Percentiles rank a stretch among this genome's conserved stretches.
These are phyloP conservation scores for Cancer borealis DNA, from an alignment of 2,888 invertebrate species.

Conservation along the genomic window DNA sequence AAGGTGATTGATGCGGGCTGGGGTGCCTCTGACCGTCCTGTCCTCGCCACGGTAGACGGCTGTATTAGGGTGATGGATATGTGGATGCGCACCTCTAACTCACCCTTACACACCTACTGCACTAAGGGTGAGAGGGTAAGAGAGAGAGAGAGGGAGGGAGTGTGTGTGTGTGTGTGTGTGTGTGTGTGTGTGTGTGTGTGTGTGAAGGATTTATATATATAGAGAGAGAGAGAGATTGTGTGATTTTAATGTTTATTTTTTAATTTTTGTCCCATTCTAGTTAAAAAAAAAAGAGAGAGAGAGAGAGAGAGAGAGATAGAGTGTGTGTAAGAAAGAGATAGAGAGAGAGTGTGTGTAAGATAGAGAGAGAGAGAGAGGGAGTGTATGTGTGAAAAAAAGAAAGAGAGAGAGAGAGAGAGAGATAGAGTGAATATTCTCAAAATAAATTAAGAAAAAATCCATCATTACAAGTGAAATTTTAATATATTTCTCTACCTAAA, in stretches of 20 bases:
- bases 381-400: no score
- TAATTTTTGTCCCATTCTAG: no score
- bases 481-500: background rate
- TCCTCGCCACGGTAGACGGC: slow-evolving; percentile 82
- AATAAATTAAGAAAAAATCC: no score
- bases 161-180: no score
- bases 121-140: slow-evolving; percentile 78
- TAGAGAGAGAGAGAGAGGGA: no score
- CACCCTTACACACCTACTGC: slow-evolving; percentile 79
- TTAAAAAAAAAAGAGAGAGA: background rate
- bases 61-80: slow-evolving; percentile 81
- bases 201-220: no score
- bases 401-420: no score
- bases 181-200: no score
- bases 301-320: slow-evolving; percentile 5
- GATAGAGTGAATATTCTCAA: no score
- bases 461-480: no score
- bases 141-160: background rate
- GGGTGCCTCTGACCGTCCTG: slow-evolving; percentile 83
- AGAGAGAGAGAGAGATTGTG: background rate
- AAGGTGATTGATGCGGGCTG: slow-evolving; percentile 83
- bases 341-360: background rate
- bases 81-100: slow-evolving; percentile 80
- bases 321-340: background rate
- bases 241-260: no score